Evolutionary conservation across 2,888 invertebrate genomes (phyloP).

Genomic region (Drosophila macrospina): DNA sequence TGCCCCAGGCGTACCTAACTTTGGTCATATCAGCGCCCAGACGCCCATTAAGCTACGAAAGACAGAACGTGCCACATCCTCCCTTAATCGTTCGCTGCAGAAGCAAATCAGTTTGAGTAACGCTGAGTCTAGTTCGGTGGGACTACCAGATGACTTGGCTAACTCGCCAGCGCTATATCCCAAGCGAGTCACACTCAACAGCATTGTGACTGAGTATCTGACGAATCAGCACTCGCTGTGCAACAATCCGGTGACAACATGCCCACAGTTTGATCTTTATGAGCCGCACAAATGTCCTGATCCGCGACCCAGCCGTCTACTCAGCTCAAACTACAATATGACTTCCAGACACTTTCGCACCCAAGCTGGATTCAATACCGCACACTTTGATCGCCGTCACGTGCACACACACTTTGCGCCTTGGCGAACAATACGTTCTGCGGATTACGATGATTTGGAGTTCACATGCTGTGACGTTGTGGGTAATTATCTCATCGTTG

Average conservation of each 20-base stretch:
- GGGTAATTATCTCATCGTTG: constrained; percentile 89
- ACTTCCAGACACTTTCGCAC: constrained; percentile 88
- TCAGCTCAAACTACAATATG: constrained; percentile 88
- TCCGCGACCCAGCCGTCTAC: constrained; percentile 87
- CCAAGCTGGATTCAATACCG: constrained; percentile 87
- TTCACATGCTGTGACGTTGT: constrained; percentile 91
- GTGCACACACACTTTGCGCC: constrained; percentile 94
- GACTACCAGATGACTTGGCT: constrained; percentile 51
- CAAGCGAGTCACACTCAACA: constrained; percentile 91
- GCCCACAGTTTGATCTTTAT: constrained; percentile 97
- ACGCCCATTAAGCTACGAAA: constrained; percentile 68
- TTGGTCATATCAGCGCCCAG: constrained; percentile 52
- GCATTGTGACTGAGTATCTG: constrained; percentile 98
- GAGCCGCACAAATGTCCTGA: constrained; percentile 99
- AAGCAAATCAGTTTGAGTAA: constrained; percentile 85
- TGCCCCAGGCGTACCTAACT: constrained; percentile 54
- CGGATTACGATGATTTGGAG: constrained; percentile 89
- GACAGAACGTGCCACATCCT: constrained; percentile 58
- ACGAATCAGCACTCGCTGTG: constrained; percentile 99
- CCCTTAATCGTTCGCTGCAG: constrained; percentile 84
- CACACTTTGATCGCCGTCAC: constrained; percentile 91
- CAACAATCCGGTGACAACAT: constrained; percentile 98
- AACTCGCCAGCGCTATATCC: constrained; percentile 74
- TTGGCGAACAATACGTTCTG: constrained; percentile 88
- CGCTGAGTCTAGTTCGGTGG: constrained; percentile 25